Base-by-base conservation (phyloP, 2,888 invertebrate species). In the Eupsilia transversa region DNA sequence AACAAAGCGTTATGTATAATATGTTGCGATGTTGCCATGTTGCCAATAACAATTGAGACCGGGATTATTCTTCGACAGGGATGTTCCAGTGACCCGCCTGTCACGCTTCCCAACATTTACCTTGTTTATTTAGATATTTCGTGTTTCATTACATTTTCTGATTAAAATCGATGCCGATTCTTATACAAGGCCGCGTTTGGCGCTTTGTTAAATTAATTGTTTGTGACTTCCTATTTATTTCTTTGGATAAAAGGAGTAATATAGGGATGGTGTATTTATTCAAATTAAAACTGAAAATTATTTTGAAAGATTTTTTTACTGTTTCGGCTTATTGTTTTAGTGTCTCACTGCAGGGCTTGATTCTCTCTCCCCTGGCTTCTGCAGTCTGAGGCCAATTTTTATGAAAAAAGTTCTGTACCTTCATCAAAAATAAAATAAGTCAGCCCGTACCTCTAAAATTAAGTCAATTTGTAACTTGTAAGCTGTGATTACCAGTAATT, bases 61-160 rank as follows among this genome's bases (percentile, higher is more conserved):
- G 85, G 91, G 91, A 92, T 92, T 91, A 92, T 88, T 80, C 85
- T 77, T 83, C 87, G 86, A 88, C 87, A 81, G 79, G 83, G 74
- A 86, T 86, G 82, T 84, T 84, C 80, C 75, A 74, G 79, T 85
- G 87, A 88, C 81, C 89, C 86, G 80, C 73, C 82, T 88, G 89
- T 90, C 89, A 88, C 80, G 77, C 78, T 74, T 30, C 52, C 80
- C 46, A 72, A 73, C 54, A 27, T 82, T 69, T 86, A 80, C 80
- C 74, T 79, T 82, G 75, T 80, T 87, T 82, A 79, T 84, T 76
- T 82, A 75, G 70, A 87, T 84, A 84, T 88, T 84, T 76, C 68
- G 79, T 82, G 65, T 87, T 87, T 82, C 81, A 88, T 88, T 86
- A 83, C 74, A 74, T 86, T 83, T 83, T 80, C 79, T 85, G 84